A percentile compares a stretch with the other conserved stretches of the same genome.
Evolutionary conservation across 1,140 invertebrate species (phyloP).

Genomic region (Drosophila auraria): DNA sequence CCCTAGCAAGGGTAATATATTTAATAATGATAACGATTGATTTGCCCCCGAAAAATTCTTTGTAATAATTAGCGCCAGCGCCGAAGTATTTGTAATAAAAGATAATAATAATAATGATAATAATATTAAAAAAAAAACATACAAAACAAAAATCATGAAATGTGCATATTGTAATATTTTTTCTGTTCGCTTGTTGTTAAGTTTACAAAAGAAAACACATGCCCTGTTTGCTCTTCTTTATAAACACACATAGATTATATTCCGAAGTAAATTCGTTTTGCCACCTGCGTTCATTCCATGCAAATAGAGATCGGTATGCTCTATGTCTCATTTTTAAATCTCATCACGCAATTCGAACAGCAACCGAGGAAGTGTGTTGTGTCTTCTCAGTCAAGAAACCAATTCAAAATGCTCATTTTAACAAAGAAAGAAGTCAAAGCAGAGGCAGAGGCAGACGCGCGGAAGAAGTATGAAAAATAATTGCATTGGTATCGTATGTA

Average conservation of each 20-base stretch:
- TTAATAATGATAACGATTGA: slow-evolving; percentile 29
- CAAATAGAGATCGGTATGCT: slow-evolving; percentile 54
- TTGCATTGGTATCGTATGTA: slow-evolving; percentile 52
- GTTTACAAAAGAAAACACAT: slow-evolving; percentile 56
- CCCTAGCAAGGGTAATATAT: slow-evolving; percentile 40
- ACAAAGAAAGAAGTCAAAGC: slow-evolving; percentile 38
- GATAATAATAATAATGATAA: slow-evolving; percentile 55
- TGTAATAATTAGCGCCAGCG: slow-evolving; percentile 70
- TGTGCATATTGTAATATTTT: slow-evolving; percentile 62
- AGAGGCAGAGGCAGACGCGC: slow-evolving; percentile 42
- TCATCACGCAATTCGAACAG: slow-evolving; percentile 50
- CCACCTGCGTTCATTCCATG: slow-evolving; percentile 73
- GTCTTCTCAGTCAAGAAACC: slow-evolving; percentile 31
- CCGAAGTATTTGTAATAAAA: slow-evolving; percentile 79
- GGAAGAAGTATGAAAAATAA: slow-evolving; percentile 37
- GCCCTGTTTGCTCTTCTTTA: slow-evolving; percentile 53
- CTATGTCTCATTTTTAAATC: slow-evolving; percentile 43
- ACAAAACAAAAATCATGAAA: slow-evolving; percentile 37
- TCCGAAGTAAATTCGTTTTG: slow-evolving; percentile 64
- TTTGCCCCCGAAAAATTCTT: slow-evolving; percentile 54
- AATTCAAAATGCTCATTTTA: slow-evolving; percentile 74
- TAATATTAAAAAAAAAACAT: slow-evolving; percentile 36
- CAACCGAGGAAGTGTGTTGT: slow-evolving; percentile 25
- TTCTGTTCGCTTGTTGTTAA: slow-evolving; percentile 80
- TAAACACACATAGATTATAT: slow-evolving; percentile 21